phyloP scores from a whole-genome alignment of 1,140 invertebrate genomes.

The Wiebesia pumilae region DNA sequence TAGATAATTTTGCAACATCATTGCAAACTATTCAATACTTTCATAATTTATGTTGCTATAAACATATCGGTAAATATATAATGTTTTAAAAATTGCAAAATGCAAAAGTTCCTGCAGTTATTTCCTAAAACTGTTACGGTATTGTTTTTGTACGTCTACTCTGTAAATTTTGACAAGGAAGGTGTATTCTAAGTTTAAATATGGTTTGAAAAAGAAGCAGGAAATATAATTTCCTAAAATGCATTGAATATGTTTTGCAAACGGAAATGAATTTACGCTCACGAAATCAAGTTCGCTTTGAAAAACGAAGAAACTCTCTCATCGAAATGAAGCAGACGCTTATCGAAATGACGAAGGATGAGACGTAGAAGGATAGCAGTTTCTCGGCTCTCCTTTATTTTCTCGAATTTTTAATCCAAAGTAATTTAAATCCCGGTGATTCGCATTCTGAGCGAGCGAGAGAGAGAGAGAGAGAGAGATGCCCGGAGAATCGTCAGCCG shows the following conservation, averaged over 20 bases:
- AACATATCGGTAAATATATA: too few relatives aligned
- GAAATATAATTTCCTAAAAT: background rate
- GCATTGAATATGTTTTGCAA: background rate
- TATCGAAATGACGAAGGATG: constrained; percentile 12
- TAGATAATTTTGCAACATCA: too few relatives aligned
- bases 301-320: constrained; percentile 1
- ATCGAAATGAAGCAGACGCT: constrained; percentile 5
- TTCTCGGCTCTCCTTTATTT: constrained; percentile 47
- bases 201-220: background rate
- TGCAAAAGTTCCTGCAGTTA: too few relatives aligned
- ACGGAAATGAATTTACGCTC: constrained; percentile 48
- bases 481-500: constrained; percentile 7
- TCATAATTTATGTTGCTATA: too few relatives aligned
- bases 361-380: constrained; percentile 11
- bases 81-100: too few relatives aligned
- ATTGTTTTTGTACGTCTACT: too few relatives aligned
- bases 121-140: too few relatives aligned
- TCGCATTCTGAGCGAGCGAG: constrained; percentile 32
- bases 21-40: too few relatives aligned
- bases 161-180: too few relatives aligned
- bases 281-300: constrained; percentile 19
- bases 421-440: constrained; percentile 50
- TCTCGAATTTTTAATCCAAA: constrained; percentile 53
- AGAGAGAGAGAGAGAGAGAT: background rate
- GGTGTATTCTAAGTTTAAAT: background rate